Evolutionary conservation across 2,888 invertebrate genomes (phyloP).

Genomic region (Nomada goodeniana): DNA sequence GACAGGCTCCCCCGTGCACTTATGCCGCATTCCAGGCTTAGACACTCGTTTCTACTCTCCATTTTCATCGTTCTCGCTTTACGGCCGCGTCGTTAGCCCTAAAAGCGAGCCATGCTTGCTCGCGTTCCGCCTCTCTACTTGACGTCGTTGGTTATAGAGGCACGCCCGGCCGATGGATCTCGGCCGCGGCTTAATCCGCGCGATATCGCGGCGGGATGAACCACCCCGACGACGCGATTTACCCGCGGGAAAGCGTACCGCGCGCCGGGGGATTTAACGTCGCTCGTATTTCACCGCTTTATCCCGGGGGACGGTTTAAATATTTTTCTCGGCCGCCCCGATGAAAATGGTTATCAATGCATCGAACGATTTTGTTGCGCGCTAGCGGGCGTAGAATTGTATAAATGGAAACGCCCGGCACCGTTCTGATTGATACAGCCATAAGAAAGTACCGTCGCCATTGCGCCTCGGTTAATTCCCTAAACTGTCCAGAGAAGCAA

Average conservation of each 20-base stretch:
- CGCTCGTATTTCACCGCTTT: background rate
- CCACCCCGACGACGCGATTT: background rate
- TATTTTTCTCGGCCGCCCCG: too few relatives aligned
- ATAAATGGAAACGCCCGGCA: too few relatives aligned
- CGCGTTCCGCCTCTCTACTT: constrained; percentile 20
- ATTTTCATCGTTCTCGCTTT: constrained; percentile 67
- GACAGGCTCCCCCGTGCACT: constrained; percentile 53
- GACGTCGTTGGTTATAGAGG: constrained; percentile 41
- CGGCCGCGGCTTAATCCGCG: constrained; percentile 41
- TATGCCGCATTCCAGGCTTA: constrained; percentile 76
- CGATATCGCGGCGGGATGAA: constrained; percentile 20
- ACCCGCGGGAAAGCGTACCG: background rate
- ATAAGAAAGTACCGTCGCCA: too few relatives aligned
- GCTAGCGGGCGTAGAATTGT: too few relatives aligned
- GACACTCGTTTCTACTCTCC: constrained; percentile 65
- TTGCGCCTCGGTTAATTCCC: too few relatives aligned
- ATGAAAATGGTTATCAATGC: too few relatives aligned
- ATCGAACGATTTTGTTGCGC: too few relatives aligned
- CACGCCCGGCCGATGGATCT: constrained; percentile 48
- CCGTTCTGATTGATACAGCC: too few relatives aligned
- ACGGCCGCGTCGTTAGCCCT: constrained; percentile 66
- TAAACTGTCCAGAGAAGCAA: too few relatives aligned
- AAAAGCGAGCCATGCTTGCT: constrained; percentile 50
- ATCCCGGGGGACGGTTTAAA: background rate
- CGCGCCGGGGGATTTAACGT: background rate